Percentiles rank a stretch among this genome's conserved stretches.
Conservation (phyloP, 2,797 vertebrate genomes). For the Malacoraja senta region DNA sequence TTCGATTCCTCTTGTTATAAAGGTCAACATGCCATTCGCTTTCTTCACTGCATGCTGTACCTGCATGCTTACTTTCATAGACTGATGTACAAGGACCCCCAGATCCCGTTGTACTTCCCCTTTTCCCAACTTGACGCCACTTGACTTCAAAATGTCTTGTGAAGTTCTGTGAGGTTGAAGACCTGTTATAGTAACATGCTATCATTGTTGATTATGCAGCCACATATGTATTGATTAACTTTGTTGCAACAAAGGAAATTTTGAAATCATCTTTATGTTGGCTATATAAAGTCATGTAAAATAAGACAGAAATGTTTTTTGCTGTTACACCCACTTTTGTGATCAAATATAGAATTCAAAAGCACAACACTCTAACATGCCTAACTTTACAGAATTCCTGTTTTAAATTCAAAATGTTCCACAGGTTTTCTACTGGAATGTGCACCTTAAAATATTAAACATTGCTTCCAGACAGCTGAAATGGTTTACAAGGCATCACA, state of each 20-base stretch:
- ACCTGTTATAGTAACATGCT: too few species aligned
- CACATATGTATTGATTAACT: neutral
- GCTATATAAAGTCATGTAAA: neutral
- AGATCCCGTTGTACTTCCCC: too few species aligned
- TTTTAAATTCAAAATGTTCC: neutral
- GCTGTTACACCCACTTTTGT: neutral
- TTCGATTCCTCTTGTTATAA: too few species aligned
- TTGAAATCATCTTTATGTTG: neutral
- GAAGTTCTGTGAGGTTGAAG: too few species aligned
- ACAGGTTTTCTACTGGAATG: neutral
- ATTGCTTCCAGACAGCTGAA: neutral
- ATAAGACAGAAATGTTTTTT: neutral
- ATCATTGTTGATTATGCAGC: neutral
- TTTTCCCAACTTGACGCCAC: too few species aligned
- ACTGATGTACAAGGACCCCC: too few species aligned
- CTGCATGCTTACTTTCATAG: too few species aligned
- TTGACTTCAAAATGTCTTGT: too few species aligned
- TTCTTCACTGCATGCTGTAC: too few species aligned
- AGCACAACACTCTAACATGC: neutral
- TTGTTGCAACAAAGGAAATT: neutral
- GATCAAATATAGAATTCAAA: neutral
- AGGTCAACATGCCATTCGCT: too few species aligned
- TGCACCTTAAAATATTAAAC: neutral
- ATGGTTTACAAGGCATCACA: slow-evolving; percentile 7
- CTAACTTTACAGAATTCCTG: neutral